Evolutionary conservation across 2,797 vertebrate genomes (phyloP), one percentile per base, ranked within the genome.

Genomic region (Poliocrania exsul): DNA sequence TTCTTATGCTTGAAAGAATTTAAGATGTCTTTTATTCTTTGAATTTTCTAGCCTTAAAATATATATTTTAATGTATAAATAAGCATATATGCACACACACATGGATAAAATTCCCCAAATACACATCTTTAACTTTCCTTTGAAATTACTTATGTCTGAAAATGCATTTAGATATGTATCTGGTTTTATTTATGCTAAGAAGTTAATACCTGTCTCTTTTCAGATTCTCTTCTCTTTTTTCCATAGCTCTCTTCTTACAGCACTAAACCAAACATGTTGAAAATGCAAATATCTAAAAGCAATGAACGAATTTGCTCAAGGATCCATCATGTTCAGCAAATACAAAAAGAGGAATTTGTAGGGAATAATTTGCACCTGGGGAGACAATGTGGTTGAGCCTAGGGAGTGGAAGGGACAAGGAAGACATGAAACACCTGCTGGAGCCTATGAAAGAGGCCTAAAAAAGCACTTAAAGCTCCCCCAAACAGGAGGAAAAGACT

Each of bases 201-300:
- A 72, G 23, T 47, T 53, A 82, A 89, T 87, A 87, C 74, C 4
- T 6, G 26, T 57, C 17, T 78, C 35, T 78, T 81, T 56, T 28
- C 83, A 92, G 13, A 67, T 58, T 69, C 49, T 88, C 46, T 84
- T 81, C 26, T 81, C 23, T 77, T 67, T 17, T 85, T 33, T 79
- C 86, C 14, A 6, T 57, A 44, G 13, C 72, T 87, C 57, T 86
- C 71, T 81, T 81, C 38, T 70, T 60, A 61, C 38, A 35, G 35
- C 84, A 79, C 69, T 81, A 94, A 95, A 65, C 31, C 72, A 89
- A 80, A 67, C 25, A 61, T 26, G 18, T 54, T 87, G 75, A 83
- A 92, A 96, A 89, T 74, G 69, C 46, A 93, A 89, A 89, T 93
- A 86, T 53, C 79, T 81, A 8, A 56, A 86, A 94, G 53, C 8